Percentiles rank a stretch among this genome's conserved stretches.
Evolutionary conservation across 2,113 vertebrate species (phyloP).

Genomic region (Cavia aperea): DNA sequence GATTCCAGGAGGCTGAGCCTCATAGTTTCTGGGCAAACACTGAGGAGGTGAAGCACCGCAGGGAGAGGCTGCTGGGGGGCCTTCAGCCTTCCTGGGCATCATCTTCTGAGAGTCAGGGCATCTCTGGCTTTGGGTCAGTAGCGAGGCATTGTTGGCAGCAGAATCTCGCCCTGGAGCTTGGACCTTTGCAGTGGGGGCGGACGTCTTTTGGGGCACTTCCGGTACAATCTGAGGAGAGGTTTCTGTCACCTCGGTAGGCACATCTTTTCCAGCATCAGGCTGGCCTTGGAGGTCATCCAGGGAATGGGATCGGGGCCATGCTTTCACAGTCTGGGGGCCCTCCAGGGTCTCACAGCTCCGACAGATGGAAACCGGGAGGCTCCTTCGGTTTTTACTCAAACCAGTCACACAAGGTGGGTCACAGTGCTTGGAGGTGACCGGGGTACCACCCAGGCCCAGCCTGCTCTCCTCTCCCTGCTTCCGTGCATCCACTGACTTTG

Average conservation of each 20-base stretch:
- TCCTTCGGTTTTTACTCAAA: constrained; percentile 79
- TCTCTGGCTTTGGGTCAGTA: constrained; percentile 74
- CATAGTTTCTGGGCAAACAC: constrained; percentile 58
- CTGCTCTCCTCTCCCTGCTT: constrained; percentile 76
- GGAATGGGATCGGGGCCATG: constrained; percentile 90
- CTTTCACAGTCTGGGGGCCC: constrained; percentile 68
- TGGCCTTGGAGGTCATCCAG: constrained; percentile 89
- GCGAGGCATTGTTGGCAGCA: constrained; percentile 32
- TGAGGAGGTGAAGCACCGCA: constrained; percentile 31
- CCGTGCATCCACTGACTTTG: constrained; percentile 77
- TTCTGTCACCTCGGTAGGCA: constrained; percentile 63
- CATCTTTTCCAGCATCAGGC: constrained; percentile 53
- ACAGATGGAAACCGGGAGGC: constrained; percentile 80
- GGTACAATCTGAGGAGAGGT: constrained; percentile 66
- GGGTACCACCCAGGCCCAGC: constrained; percentile 58
- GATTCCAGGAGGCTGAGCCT: constrained; percentile 58
- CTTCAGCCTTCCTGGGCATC: constrained; percentile 64
- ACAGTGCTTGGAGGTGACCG: constrained; percentile 71
- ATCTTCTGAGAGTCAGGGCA: constrained; percentile 66
- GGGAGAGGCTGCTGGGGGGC: neutral
- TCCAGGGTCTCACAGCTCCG: constrained; percentile 91
- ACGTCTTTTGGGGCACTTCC: constrained; percentile 66
- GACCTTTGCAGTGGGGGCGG: constrained; percentile 33
- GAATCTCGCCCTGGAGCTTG: constrained; percentile 30
- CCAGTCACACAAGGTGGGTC: constrained; percentile 71